Evolutionary conservation across 2,113 vertebrate species (phyloP), one percentile per base, ranked within the genome.

Genomic region (Polypterus senegalus): DNA sequence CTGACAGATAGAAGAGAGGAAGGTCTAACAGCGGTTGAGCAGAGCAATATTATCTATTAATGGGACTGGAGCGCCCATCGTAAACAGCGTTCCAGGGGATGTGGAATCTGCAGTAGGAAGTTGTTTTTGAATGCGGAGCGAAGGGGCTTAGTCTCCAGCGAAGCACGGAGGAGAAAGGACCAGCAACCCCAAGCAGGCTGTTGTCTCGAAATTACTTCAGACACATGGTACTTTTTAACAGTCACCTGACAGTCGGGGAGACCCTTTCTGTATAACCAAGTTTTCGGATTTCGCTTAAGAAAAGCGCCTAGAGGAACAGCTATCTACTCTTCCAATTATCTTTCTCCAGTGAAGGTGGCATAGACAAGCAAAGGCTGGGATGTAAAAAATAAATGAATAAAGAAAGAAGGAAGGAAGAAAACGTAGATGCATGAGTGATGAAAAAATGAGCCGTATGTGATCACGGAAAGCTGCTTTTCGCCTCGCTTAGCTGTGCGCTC

Each of bases 371-470:
- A 27, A 27, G 27, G 27, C 27, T 27, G 27, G 27, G 27, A 27
- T 27, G 27, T 27, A 27, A 27, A 27, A 27, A 27, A 27, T 27
- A 27, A 27, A 27, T 27, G 27, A 27, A 27, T 27, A 27, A 27
- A 27, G 73, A 59, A 58, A 64, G 55, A 64, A 65, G 62, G 58
- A 67, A 62, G 65, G 58, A 67, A 62, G 65, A 3, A 11, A 51
- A 7, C 9, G 62, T 54, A 61, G 56, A 44, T 27, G n/a, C 7
- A 43, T 27, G 2, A 47, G 3, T 44, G 4, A 9, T 9, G 57
- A n/a, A 44, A 56, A 64, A 69, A 81, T 77, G 74, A 60, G 72
- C 59, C 58, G 70, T 47, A 65, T 46, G 73, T 65, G 65, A 47
- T 73, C 6, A 66, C 62, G 65, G 74, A 76, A 61, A 69, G 73